A percentile compares a stretch with the other conserved stretches of the same genome.
These are phyloP conservation scores for Dasypus novemcinctus DNA, from an alignment of 2,113 vertebrate genomes.

Conservation along the genomic window DNA sequence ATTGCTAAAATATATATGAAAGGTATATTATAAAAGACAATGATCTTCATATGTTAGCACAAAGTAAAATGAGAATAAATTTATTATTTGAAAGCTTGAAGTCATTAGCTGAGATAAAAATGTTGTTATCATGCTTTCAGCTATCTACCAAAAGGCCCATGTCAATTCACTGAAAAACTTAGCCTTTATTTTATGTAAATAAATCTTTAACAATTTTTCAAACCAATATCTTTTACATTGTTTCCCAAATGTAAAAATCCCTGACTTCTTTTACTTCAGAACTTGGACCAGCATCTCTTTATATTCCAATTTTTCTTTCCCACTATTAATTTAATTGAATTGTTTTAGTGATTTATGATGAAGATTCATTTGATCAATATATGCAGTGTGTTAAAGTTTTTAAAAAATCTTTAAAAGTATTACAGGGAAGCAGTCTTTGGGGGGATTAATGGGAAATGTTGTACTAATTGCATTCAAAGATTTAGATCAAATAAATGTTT, in stretches of 20 bases:
- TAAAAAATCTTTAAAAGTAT: background rate
- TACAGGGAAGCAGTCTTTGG: background rate
- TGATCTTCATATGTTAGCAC: background rate
- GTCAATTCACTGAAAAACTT: background rate
- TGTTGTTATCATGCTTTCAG: background rate
- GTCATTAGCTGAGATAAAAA: background rate
- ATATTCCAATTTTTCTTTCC: background rate
- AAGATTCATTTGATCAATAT: background rate
- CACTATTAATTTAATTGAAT: background rate
- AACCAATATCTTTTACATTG: background rate
- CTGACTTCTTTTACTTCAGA: background rate
- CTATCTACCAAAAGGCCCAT: background rate
- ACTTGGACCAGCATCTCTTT: background rate
- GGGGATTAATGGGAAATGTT: background rate
- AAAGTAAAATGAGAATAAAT: background rate
- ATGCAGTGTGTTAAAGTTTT: background rate
- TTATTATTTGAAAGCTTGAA: background rate
- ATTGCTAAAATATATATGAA: background rate
- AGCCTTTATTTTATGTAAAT: background rate
- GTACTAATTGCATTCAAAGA: background rate
- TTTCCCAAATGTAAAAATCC: background rate
- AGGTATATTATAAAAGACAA: background rate
- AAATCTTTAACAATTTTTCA: background rate
- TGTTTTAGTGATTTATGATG: background rate
- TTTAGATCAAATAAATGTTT: background rate